Percentiles rank a stretch among this genome's conserved stretches.
phyloP scores from a whole-genome alignment of 2,888 invertebrate genomes.

The Sipha maydis region DNA sequence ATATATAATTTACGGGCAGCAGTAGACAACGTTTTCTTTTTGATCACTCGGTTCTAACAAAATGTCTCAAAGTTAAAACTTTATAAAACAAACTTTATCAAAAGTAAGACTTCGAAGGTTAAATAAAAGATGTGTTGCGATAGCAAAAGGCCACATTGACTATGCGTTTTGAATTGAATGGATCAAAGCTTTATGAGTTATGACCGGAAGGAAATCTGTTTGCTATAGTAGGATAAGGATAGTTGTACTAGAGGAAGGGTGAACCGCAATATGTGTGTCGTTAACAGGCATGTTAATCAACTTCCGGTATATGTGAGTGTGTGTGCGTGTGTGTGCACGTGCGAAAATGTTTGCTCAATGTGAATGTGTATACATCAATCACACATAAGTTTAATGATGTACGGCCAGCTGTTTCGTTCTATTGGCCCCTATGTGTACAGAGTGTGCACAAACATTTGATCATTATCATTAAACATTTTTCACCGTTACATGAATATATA shows the following conservation, averaged over 20 bases:
- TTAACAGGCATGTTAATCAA: slow-evolving; percentile 58
- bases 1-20: neutral
- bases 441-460: neutral
- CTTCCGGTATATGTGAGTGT: slow-evolving; percentile 12
- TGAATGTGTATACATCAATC: slow-evolving; percentile 35
- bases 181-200: slow-evolving; percentile 59
- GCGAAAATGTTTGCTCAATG: slow-evolving; percentile 11
- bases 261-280: slow-evolving; percentile 20
- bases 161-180: slow-evolving; percentile 28
- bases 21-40: neutral
- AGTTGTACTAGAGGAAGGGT: neutral
- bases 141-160: neutral
- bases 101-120: neutral
- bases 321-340: slow-evolving; percentile 7
- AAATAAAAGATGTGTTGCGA: neutral
- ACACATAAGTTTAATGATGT: slow-evolving; percentile 43
- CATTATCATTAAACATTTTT: neutral
- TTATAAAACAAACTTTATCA: slow-evolving; percentile 18
- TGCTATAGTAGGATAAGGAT: neutral
- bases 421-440: neutral
- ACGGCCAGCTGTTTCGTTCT: neutral
- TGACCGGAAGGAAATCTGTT: slow-evolving; percentile 57
- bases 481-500: neutral
- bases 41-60: neutral
- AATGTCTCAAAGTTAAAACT: neutral